phyloP scores from a whole-genome alignment of 1,140 invertebrate genomes.

The Paraescarpia echinospica region DNA sequence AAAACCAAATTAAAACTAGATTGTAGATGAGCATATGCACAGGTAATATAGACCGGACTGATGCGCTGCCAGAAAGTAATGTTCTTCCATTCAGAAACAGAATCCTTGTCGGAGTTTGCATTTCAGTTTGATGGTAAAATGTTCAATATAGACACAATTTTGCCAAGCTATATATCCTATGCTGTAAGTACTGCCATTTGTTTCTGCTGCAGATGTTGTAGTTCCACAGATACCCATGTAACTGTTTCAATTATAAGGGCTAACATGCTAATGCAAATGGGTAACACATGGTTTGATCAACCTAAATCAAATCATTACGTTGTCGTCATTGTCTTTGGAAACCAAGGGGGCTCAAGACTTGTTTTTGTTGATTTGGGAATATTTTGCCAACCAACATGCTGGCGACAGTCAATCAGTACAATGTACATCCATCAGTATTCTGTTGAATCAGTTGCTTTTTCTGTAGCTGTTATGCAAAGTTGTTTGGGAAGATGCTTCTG shows the following conservation, averaged over 20 bases:
- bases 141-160: not conserved
- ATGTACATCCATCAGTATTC: not conserved
- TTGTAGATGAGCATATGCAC: not conserved
- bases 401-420: not conserved
- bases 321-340: not conserved
- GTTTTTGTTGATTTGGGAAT: not conserved
- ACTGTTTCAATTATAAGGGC: too few relatives aligned
- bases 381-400: not conserved
- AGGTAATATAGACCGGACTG: not conserved
- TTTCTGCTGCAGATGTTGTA: too few relatives aligned
- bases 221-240: too few relatives aligned
- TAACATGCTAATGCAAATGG: not conserved
- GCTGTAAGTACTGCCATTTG: not conserved
- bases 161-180: not conserved
- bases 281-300: not conserved
- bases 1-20: not conserved
- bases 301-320: not conserved
- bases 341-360: not conserved
- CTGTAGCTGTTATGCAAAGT: not conserved
- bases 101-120: not conserved
- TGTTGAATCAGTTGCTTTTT: not conserved
- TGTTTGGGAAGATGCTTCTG: not conserved
- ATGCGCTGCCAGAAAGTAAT: not conserved
- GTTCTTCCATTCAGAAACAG: not conserved
- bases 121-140: not conserved